Conservation (phyloP, 2,888 invertebrate species). For the Sphaerophoria taeniata region DNA sequence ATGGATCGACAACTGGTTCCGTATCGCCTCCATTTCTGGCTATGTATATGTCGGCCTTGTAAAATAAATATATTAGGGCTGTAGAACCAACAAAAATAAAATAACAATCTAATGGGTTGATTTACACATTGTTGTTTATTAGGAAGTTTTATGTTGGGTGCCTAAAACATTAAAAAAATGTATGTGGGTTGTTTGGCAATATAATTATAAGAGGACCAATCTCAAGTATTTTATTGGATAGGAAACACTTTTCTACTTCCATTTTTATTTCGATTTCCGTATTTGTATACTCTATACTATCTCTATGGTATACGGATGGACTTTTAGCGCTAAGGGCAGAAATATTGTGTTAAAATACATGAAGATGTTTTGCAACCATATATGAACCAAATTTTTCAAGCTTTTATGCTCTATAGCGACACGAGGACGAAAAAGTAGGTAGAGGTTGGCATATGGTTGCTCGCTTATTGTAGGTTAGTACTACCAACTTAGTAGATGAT, state of each 20-base stretch:
- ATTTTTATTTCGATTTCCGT: too few species aligned
- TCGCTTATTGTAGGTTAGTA: too few species aligned
- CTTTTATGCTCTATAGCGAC: constrained; percentile 34
- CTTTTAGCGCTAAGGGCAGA: constrained; percentile 38
- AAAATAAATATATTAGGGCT: too few species aligned
- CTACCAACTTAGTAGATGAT: too few species aligned
- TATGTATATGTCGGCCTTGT: constrained; percentile 93
- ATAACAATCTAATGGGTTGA: constrained; percentile 25
- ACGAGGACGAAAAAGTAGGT: not conserved
- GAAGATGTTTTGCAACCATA: constrained; percentile 54
- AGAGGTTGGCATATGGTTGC: too few species aligned
- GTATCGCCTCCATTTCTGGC: constrained; percentile 85
- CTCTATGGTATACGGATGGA: too few species aligned
- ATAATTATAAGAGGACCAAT: constrained; percentile 37
- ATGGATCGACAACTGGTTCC: constrained; percentile 89
- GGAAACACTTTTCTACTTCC: not conserved
- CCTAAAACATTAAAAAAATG: constrained; percentile 35
- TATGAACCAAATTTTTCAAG: constrained; percentile 60
- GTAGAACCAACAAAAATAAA: constrained; percentile 35
- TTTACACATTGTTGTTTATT: constrained; percentile 41
- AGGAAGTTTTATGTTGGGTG: constrained; percentile 25
- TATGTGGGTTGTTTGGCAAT: constrained; percentile 8
- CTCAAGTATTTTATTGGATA: constrained; percentile 26
- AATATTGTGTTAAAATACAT: constrained; percentile 68
- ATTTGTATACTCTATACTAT: too few species aligned